Conservation (phyloP, 2,113 vertebrate genomes). For the Seriola aureovittata region DNA sequence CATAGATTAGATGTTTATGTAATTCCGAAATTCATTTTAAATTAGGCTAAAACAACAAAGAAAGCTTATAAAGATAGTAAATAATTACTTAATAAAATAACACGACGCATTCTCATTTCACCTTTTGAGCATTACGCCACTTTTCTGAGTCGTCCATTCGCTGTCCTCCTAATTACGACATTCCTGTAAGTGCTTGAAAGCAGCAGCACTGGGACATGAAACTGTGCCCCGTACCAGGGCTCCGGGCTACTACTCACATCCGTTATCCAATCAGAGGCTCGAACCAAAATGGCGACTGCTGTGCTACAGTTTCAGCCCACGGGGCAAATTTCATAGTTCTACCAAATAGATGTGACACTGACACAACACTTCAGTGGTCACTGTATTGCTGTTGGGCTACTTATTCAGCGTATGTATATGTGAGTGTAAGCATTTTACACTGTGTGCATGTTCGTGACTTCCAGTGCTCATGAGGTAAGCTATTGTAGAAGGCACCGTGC, state of each 20-base stretch:
- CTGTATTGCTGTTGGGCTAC: background rate
- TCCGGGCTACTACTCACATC: background rate
- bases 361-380: conserved; percentile 7
- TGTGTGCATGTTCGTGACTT: background rate
- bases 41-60: too few species aligned
- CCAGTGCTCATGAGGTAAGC: background rate
- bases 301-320: conserved; percentile 36
- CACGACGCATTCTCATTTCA: background rate
- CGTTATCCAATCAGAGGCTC: background rate
- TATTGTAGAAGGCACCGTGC: background rate
- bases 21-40: too few species aligned
- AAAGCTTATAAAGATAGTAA: background rate
- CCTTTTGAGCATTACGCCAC: background rate
- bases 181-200: background rate
- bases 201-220: background rate
- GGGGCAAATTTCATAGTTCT: background rate
- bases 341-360: background rate
- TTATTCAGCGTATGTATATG: background rate
- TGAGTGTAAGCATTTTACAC: background rate
- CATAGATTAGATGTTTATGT: background rate
- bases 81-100: too few species aligned
- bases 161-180: background rate
- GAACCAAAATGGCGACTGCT: conserved; percentile 70
- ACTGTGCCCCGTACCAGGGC: background rate
- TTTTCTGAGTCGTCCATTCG: background rate